These are phyloP conservation scores for Phalanger gymnotis DNA, from an alignment of 2,797 vertebrate species.

Conservation along the genomic window DNA sequence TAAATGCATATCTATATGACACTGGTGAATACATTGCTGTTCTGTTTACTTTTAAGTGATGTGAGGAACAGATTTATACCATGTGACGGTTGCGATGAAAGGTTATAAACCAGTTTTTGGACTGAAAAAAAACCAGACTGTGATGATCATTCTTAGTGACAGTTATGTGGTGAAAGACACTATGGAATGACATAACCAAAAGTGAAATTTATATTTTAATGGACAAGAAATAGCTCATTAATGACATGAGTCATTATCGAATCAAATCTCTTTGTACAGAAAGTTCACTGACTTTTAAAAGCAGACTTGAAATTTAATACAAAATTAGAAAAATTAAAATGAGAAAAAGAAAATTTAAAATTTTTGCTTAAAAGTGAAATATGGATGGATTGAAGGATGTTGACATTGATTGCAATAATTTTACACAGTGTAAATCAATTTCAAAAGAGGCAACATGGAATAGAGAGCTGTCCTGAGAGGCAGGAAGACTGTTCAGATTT, in stretches of 20 bases:
- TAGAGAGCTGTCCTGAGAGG: neutral
- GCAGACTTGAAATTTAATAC: neutral
- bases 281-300: neutral
- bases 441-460: neutral
- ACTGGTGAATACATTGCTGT: no score
- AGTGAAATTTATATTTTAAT: neutral
- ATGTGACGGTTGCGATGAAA: no score
- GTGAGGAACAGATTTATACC: no score
- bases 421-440: no score
- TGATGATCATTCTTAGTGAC: no score
- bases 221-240: neutral
- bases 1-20: no score
- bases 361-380: neutral
- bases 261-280: neutral
- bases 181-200: neutral
- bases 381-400: neutral
- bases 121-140: no score
- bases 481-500: neutral
- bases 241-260: neutral
- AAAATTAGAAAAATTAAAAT: neutral
- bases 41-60: no score
- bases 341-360: neutral
- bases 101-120: no score
- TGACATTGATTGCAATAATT: neutral
- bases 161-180: no score